Percentiles rank a stretch among this genome's conserved stretches.
Conservation (phyloP, 2,113 vertebrate genomes). For the Gopherus flavomarginatus region DNA sequence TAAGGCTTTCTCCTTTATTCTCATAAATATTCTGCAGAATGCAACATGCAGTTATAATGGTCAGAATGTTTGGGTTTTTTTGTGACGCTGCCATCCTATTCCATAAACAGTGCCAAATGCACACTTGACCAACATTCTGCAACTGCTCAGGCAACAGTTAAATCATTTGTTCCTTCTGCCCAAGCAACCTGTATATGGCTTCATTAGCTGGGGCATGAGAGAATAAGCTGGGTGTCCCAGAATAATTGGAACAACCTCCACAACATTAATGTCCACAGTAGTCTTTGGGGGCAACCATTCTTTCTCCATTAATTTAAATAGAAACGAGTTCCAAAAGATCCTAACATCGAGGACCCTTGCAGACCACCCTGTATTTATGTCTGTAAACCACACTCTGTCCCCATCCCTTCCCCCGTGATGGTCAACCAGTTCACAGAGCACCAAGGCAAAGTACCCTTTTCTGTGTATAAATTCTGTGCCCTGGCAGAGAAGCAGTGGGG, state of each 20-base stretch:
- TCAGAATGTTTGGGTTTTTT: not conserved
- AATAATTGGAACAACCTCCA: not conserved
- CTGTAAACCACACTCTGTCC: not conserved
- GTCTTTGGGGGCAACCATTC: not conserved
- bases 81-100: not conserved
- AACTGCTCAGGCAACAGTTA: not conserved
- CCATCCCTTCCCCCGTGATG: not conserved
- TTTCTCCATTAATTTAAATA: not conserved
- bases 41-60: not conserved
- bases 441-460: not conserved
- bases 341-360: not conserved
- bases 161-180: not conserved
- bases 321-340: not conserved
- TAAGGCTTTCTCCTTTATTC: not conserved
- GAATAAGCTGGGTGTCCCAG: not conserved
- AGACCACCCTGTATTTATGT: not conserved
- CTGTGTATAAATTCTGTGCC: not conserved
- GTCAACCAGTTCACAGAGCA: not conserved
- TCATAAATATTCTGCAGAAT: not conserved
- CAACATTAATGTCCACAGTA: not conserved
- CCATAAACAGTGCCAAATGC: not conserved
- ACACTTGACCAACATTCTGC: not conserved
- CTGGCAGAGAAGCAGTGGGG: not conserved
- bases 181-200: not conserved
- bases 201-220: not conserved